Evolutionary conservation across 2,113 vertebrate species (phyloP), one percentile per base, ranked within the genome.

Genomic region (Gambusia affinis): DNA sequence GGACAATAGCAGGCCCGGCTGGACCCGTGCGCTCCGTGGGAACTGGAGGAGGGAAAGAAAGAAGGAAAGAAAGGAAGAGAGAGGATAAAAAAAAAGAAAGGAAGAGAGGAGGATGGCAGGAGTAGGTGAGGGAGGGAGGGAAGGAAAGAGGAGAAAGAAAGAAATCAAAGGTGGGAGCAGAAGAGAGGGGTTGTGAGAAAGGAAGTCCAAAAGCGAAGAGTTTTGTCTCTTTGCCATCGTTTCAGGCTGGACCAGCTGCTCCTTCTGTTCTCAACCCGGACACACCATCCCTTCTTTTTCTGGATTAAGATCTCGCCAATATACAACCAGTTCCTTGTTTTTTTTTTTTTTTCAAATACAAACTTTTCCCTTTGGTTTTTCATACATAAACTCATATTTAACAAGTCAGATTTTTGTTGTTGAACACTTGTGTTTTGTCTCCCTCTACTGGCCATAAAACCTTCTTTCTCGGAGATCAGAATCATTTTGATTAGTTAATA

Each of bases 1-100:
- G 91, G 84, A 94, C 93, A 93, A 92, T 91, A 88, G 91, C 80
- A 73, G 51, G 85, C 83, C 89, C 35, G 81, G 73, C 87, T 83
- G 92, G 91, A 84, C 88, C 87, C 80, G 83, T 87, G 84, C 57
- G 61, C 83, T 76, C 78, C 81, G 85, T 92, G 92, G 91, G 90
- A 94, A 90, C 86, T 77, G 71, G 79, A 78, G 73, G 78, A 85
- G 84, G 85, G 51, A 57, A 11, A n/a, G 51, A 57, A 57, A 57
- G 22, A 57, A 57, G 19, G 47, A 51, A 24, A 54, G 47, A 54
- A 54, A 24, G 51, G 24, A 54, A 54, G 19, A 54, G 80, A 78
- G 76, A 71, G 75, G 76, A 89, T 72, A 78, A 78, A 84, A 80
- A 81, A 72, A 64, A 27, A 70, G 74, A 82, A 88, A 33, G 31